Conservation (phyloP, 2,113 vertebrate species). For the Xiphophorus maculatus region DNA sequence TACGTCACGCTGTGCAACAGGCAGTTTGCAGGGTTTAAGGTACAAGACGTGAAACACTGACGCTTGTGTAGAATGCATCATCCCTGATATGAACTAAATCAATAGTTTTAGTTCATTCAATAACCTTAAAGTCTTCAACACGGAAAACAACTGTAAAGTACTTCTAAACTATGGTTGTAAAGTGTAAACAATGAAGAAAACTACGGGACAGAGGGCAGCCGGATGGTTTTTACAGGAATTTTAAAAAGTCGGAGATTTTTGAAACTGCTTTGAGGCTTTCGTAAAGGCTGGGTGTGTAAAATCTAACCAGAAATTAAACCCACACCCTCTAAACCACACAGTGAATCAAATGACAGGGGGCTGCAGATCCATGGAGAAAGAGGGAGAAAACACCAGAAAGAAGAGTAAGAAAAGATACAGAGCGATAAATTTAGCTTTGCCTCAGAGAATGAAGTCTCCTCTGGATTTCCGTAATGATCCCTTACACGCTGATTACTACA, state of each 20-base stretch:
- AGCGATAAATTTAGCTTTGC: constrained; percentile 60
- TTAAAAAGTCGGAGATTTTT: not conserved
- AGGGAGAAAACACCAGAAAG: constrained; percentile 6
- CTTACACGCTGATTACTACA: constrained; percentile 71
- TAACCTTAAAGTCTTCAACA: constrained; percentile 11
- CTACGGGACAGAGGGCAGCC: not conserved
- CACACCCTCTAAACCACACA: constrained; percentile 57
- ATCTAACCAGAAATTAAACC: constrained; percentile 36
- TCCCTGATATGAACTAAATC: not conserved
- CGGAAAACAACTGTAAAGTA: not conserved
- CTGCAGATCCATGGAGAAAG: constrained; percentile 8
- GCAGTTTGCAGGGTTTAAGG: constrained; percentile 49
- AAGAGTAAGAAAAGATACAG: constrained; percentile 25
- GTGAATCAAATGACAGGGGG: constrained; percentile 14
- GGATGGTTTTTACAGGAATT: not conserved
- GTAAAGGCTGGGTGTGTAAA: constrained; percentile 32
- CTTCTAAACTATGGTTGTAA: not conserved
- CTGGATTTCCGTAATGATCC: constrained; percentile 71
- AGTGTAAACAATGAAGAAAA: not conserved
- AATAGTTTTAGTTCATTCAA: not conserved
- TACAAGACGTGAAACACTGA: constrained; percentile 17
- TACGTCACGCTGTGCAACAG: constrained; percentile 33
- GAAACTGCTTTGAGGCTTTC: constrained; percentile 30
- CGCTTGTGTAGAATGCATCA: constrained; percentile 3
- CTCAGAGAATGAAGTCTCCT: constrained; percentile 56